A percentile compares a stretch with the other conserved stretches of the same genome.
phyloP scores from a whole-genome alignment of 2,113 vertebrate species.

The Triplophysa dalaica region DNA sequence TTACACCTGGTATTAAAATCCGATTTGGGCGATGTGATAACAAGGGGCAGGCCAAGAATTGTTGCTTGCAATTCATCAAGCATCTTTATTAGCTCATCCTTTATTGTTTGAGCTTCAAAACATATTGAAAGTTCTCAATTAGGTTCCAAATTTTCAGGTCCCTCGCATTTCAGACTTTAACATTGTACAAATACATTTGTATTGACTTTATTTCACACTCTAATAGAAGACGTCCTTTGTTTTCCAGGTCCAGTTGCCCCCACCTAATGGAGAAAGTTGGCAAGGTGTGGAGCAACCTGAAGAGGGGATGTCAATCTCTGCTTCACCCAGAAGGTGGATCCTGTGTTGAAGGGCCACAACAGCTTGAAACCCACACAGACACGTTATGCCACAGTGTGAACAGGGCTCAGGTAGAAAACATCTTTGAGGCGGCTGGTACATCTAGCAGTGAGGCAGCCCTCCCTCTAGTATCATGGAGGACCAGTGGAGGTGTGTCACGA shows the following conservation, averaged over 20 bases:
- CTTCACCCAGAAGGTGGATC: slow-evolving; percentile 79
- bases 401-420: slow-evolving; percentile 70
- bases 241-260: slow-evolving; percentile 76
- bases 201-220: not conserved
- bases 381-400: slow-evolving; percentile 73
- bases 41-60: not conserved
- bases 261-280: slow-evolving; percentile 93
- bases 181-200: too few relatives aligned
- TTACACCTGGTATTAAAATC: slow-evolving; percentile 22
- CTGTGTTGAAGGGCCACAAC: slow-evolving; percentile 64
- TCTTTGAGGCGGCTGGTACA: slow-evolving; percentile 73
- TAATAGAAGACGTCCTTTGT: slow-evolving; percentile 37
- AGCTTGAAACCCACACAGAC: slow-evolving; percentile 72
- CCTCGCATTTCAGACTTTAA: too few relatives aligned
- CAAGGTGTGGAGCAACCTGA: slow-evolving; percentile 98
- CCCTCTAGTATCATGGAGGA: slow-evolving; percentile 75
- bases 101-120: too few relatives aligned
- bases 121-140: too few relatives aligned
- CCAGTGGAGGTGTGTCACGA: slow-evolving; percentile 48
- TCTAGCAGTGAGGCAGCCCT: slow-evolving; percentile 72
- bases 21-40: not conserved
- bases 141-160: too few relatives aligned
- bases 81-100: too few relatives aligned
- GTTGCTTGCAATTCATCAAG: not conserved
- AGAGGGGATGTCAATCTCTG: slow-evolving; percentile 94